These are phyloP conservation scores for Sycon ciliatum DNA, from an alignment of 37 sponge, comb jelly and placozoan genomes.

Conservation along the genomic window DNA sequence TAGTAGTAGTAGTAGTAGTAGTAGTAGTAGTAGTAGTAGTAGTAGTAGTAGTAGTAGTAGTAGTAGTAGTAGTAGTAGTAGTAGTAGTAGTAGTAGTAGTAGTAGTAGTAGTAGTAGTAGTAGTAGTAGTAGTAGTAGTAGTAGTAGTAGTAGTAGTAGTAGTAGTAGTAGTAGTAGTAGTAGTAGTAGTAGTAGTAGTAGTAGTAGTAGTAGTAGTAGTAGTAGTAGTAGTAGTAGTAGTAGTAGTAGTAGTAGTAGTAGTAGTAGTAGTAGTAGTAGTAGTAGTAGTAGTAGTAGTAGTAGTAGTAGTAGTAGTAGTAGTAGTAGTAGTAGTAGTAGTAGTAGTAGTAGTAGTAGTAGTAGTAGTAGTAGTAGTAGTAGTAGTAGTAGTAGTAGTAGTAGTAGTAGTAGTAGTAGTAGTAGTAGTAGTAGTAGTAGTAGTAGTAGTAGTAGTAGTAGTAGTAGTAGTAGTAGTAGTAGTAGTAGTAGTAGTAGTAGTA, in stretches of 20 bases:
- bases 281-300: slow-evolving; percentile 8
- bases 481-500: slow-evolving; percentile 6
- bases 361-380: slow-evolving; percentile 6
- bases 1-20: slow-evolving; percentile 6
- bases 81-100: slow-evolving; percentile 8
- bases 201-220: slow-evolving; percentile 8
- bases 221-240: slow-evolving; percentile 8
- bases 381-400: slow-evolving; percentile 8
- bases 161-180: slow-evolving; percentile 8
- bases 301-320: slow-evolving; percentile 6
- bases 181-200: slow-evolving; percentile 6
- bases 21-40: slow-evolving; percentile 8
- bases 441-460: slow-evolving; percentile 8
- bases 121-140: slow-evolving; percentile 6
- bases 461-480: slow-evolving; percentile 8
- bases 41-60: slow-evolving; percentile 8
- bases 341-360: slow-evolving; percentile 8
- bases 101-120: slow-evolving; percentile 8
- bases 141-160: slow-evolving; percentile 8
- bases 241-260: slow-evolving; percentile 6
- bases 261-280: slow-evolving; percentile 8
- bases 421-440: slow-evolving; percentile 6
- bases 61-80: slow-evolving; percentile 6
- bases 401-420: slow-evolving; percentile 8
- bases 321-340: slow-evolving; percentile 8